A percentile compares a stretch with the other conserved stretches of the same genome.
Evolutionary conservation across 1,140 invertebrate species (phyloP).

Genomic region (Bradysia coprophila): DNA sequence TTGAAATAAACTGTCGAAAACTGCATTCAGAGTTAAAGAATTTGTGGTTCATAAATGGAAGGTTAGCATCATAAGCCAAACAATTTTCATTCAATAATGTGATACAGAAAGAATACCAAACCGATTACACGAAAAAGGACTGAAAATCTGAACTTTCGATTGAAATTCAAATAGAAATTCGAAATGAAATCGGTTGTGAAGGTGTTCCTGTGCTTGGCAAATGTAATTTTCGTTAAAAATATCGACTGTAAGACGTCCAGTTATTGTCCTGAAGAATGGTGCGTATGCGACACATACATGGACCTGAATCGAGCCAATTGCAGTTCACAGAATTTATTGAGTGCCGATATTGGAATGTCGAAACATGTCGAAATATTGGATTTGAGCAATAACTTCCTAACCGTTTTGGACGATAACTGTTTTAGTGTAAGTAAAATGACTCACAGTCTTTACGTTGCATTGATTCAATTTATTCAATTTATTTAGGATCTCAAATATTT

Average conservation of each 20-base stretch:
- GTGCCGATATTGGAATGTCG: constrained; percentile 16
- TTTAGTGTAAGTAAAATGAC: constrained; percentile 12
- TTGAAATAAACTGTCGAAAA: no score
- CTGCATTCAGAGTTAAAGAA: no score
- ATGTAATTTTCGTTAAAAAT: no score
- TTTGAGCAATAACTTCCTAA: constrained; percentile 21
- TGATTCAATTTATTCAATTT: neutral
- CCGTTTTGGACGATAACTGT: constrained; percentile 14
- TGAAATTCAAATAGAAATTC: neutral
- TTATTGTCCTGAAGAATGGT: constrained; percentile 15
- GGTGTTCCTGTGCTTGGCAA: neutral
- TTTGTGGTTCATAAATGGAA: no score
- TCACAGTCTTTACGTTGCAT: neutral
- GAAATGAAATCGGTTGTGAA: neutral
- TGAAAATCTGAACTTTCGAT: neutral
- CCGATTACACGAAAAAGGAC: neutral
- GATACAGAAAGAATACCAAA: no score
- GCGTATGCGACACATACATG: constrained; percentile 14
- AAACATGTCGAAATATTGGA: constrained; percentile 17
- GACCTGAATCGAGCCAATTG: constrained; percentile 18
- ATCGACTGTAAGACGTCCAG: no score
- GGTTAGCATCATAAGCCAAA: no score
- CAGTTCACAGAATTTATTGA: constrained; percentile 18
- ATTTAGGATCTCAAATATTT: constrained; percentile 12
- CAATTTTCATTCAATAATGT: no score